Evolutionary conservation across 2,888 invertebrate species (phyloP).

Genomic region (Lomographa bimaculata): DNA sequence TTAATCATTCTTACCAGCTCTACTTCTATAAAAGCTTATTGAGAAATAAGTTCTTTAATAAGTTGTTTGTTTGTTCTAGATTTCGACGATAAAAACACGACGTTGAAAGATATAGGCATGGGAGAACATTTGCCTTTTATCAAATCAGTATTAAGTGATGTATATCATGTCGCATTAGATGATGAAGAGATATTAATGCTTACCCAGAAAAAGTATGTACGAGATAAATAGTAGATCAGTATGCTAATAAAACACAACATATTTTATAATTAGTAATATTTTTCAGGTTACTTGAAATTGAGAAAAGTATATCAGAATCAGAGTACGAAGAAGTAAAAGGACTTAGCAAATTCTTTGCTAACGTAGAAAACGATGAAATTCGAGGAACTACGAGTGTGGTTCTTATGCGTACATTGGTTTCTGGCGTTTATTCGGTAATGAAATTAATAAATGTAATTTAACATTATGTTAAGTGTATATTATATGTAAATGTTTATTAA

Average conservation of each 20-base stretch:
- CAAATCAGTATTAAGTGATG: no score
- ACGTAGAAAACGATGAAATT: constrained; percentile 55
- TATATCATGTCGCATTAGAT: no score
- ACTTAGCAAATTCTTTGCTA: constrained; percentile 44
- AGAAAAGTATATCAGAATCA: constrained; percentile 11
- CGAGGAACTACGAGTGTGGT: constrained; percentile 52
- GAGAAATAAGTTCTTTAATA: no score
- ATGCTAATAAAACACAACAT: no score
- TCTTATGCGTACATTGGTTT: constrained; percentile 44
- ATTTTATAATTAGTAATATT: background rate
- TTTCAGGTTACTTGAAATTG: constrained; percentile 30
- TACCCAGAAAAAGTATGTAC: no score
- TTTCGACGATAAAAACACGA: constrained; percentile 3
- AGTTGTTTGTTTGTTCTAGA: constrained; percentile 3
- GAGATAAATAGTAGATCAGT: no score
- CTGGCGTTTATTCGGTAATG: constrained; percentile 11
- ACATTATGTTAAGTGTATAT: no score
- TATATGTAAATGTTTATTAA: no score
- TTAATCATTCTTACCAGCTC: no score
- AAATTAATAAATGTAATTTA: background rate
- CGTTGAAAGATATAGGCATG: constrained; percentile 8
- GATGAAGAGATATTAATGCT: no score
- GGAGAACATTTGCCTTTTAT: no score
- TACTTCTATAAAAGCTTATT: no score
- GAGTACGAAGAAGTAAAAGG: constrained; percentile 35